Evolutionary conservation across 2,113 vertebrate genomes (phyloP), one percentile per base, ranked within the genome.

Genomic region (Poecilia latipinna): DNA sequence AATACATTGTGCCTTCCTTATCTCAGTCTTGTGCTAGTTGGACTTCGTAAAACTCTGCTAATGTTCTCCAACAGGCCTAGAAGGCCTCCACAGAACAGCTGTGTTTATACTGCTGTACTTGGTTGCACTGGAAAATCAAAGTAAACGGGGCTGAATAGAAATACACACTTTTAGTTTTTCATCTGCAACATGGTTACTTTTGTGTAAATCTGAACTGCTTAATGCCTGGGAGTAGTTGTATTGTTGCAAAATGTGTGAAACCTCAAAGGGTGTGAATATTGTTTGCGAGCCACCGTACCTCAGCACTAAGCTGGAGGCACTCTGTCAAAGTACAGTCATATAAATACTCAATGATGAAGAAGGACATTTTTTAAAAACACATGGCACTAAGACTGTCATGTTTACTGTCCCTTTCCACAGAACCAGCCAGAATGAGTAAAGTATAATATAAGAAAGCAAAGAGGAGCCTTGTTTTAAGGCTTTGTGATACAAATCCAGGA

Each of bases 261-360:
- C 51, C 5, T 57, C 51, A 57, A 57, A 10, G 22, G 19, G 22
- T 24, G 51, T 57, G 22, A 57, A 57, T 57, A 57, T 24, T 57
- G n/a, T 57, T 57, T 57, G 19, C 5, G 24, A 57, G 51, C 22
- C 51, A n/a, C 51, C 24, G 2, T 86, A 37, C 83, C 88, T 90
- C 87, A 65, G 89, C 71, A 84, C 72, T 26, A 61, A 68, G 86
- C 89, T 70, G 78, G 80, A 89, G 89, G 87, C 88, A 88, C 85
- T 42, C 84, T 68, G 86, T 90, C 87, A 42, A 81, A 75, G 73
- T 68, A 75, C 62, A 74, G 72, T 81, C 80, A 79, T 80, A 90
- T 91, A 92, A 91, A 93, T 90, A 93, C 66, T 68, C 65, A 68
- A 64, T 8, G 78, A 73, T 79, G 79, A 88, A 86, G 72, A 62